These are phyloP conservation scores for Holocentrus rufus DNA, from an alignment of 2,797 vertebrate genomes.

Conservation along the genomic window DNA sequence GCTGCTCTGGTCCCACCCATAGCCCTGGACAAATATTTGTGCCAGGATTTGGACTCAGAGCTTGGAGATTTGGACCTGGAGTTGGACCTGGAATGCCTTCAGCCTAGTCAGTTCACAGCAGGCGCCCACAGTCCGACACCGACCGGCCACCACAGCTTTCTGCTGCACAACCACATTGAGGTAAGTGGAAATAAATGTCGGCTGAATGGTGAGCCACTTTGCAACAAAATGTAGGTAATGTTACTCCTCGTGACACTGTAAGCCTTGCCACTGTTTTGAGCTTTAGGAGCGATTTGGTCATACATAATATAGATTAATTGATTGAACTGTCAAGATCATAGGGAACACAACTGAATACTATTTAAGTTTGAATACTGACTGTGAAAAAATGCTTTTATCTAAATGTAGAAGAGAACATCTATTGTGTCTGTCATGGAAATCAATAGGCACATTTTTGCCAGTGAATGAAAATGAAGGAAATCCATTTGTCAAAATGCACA, in stretches of 20 bases:
- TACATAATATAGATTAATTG: no score
- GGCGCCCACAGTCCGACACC: constrained; percentile 19
- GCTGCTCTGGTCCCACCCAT: constrained; percentile 1
- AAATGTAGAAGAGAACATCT: no score
- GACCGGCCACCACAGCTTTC: neutral
- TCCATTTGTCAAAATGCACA: no score
- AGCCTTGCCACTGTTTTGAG: neutral
- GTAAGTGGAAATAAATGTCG: constrained; percentile 47
- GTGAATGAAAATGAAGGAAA: no score
- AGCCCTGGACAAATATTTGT: constrained; percentile 12
- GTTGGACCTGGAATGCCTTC: constrained; percentile 49
- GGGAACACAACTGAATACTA: no score
- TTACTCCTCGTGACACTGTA: neutral
- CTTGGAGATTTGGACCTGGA: constrained; percentile 47
- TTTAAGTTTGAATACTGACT: no score
- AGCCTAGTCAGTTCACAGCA: constrained; percentile 19
- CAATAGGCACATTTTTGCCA: no score
- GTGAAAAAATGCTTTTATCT: no score
- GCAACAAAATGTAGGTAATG: neutral
- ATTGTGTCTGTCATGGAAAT: no score
- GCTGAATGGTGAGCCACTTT: neutral
- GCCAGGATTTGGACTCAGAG: constrained; percentile 45
- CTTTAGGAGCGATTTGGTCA: no score
- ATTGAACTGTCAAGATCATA: no score
- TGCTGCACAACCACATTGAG: constrained; percentile 39